Evolutionary conservation across 64 coral and sea anemone genomes (phyloP), one percentile per base, ranked within the genome.

Genomic region (Catalaphyllia jardinei): DNA sequence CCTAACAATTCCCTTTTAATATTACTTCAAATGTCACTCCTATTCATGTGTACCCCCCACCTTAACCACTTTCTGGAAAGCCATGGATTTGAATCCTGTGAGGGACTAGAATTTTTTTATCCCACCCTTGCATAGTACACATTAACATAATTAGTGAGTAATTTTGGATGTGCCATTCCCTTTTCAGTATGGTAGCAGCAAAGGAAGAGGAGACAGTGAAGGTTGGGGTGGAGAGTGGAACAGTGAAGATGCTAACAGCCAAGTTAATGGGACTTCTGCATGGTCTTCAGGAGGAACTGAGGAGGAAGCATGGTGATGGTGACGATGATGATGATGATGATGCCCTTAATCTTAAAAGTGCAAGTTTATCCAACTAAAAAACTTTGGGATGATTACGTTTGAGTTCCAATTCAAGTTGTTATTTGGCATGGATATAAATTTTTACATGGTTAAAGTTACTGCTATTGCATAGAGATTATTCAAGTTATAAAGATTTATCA

Each of bases 191-290:
- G 86, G 77, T 67, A 71, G 18, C 54, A 59, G 75, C 25, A 86
- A 71, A 77, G 72, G 91, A 1, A 13, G 79, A 17, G 52, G 72
- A 13, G 85, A 22, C 10, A 29, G 30, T 54, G 57, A 87, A 29
- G 76, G 74, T 17, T 87, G 87, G 75, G 92, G 87, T 6, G 87
- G 78, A 59, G 79, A 89, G 12, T 93, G 92, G 92, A 93, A 93
- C 72, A 89, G 87, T 52, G 88, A 85, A 7, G 79, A 82, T 20
- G 11, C 71, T 8, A 93, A 88, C 28, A 25, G 77, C 14, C 71
- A 80, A 22, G 79, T 93, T 17, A 93, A 93, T 76, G 87, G 92
- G 16, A 93, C 92, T 69, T 79, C 79, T 2, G 79, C 19, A 8
- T 89, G 87, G 92, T 77, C 87, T 39, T 52, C 87, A 25, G 81